These are phyloP conservation scores for Syngnathus acus DNA, from an alignment of 2,797 vertebrate species.

Conservation along the genomic window DNA sequence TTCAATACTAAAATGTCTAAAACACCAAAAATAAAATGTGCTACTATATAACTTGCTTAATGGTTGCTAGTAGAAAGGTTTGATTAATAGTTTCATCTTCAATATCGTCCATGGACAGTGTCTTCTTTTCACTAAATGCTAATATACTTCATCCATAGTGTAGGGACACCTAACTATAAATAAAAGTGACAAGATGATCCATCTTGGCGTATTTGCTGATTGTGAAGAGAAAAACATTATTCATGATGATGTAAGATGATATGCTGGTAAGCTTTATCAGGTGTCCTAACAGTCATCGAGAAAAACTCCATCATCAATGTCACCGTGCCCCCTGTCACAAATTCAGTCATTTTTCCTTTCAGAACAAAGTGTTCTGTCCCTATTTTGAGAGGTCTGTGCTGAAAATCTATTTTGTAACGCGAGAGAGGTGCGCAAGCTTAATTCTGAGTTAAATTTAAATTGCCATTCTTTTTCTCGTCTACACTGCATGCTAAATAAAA, in stretches of 20 bases:
- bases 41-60: not conserved
- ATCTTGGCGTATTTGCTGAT: slow-evolving; percentile 4
- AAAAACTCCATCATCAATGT: slow-evolving; percentile 28
- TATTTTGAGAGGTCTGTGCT: not conserved
- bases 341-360: slow-evolving; percentile 17
- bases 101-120: slow-evolving; percentile 8
- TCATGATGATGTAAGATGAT: slow-evolving; percentile 38
- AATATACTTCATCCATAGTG: not conserved
- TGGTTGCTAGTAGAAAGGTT: not conserved
- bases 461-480: slow-evolving; percentile 17
- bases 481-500: slow-evolving; percentile 15
- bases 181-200: slow-evolving; percentile 4
- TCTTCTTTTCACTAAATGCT: not conserved
- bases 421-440: not conserved
- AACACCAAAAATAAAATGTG: no score
- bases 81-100: slow-evolving; percentile 35
- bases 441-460: slow-evolving; percentile 18
- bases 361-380: slow-evolving; percentile 1
- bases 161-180: not conserved
- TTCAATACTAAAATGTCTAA: not conserved
- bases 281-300: slow-evolving; percentile 34
- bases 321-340: slow-evolving; percentile 30
- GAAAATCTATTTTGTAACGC: not conserved
- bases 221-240: slow-evolving; percentile 35
- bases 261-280: slow-evolving; percentile 36